Evolutionary conservation across 2,888 invertebrate species (phyloP), one percentile per base, ranked within the genome.

Genomic region (Baronia brevicornis): DNA sequence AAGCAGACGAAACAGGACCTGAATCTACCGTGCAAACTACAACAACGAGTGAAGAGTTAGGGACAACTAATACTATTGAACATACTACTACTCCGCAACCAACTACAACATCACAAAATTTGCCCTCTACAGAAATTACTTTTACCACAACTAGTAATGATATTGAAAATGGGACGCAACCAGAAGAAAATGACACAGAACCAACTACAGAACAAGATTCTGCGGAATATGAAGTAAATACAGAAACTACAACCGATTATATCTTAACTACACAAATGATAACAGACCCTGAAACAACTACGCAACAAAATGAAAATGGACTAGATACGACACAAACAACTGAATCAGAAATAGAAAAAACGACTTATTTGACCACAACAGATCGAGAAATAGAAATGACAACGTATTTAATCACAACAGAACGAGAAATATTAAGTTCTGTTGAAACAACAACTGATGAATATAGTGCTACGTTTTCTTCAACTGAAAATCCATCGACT

Each of bases 401-500:
- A 3, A 28, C 28, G n/a, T 5, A 21, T 8, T 4, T n/a, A 6
- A 19, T 6, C 11, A 10, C 14, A 10, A 6, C 5, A 2, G 27
- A n/a, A 8, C n/a, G 7, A 14, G n/a, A 10, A 6, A 10, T 13
- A 6, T 10, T 12, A 27, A n/a, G n/a, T 6, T 4, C 11, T n/a
- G 3, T 15, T 15, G 15, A 8, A 25, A 5, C 12, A 6, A 13
- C 6, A 4, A 25, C 3, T 3, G 15, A 8, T 15, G 6, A 3
- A 12, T 13, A 3, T 19, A 23, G 14, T 10, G 20, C 5, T 19
- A 17, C 8, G 1, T 8, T 10, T 2, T 17, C 3, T 7, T 18
- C 35, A 22, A 36, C 30, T 7, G 4, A 12, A 18, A 12, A 12
- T 17, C 33, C 33, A 2, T 3, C 17, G 1, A 22, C 12, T 2